Base-by-base conservation (phyloP, 2,888 invertebrate species). In the Polylopha cassiicola region DNA sequence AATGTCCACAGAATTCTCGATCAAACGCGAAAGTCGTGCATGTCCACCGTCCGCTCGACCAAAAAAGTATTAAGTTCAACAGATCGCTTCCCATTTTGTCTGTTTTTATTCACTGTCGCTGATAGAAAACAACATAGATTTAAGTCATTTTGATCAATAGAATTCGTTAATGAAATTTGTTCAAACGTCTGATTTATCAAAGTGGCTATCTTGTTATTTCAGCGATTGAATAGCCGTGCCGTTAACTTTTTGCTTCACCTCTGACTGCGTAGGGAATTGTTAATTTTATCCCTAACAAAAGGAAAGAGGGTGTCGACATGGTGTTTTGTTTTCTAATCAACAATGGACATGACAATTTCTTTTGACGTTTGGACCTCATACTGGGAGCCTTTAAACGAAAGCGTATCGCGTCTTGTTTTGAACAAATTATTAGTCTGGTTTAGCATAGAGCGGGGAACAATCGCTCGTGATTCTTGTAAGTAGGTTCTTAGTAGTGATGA, bases 371-470 rank as follows among this genome's bases (percentile, higher is more conserved):
- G 57, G 75, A 72, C 79, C 69, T 80, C 85, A 76, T 65, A 79
- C 80, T 70, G 84, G 58, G 82, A 72, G 73, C 73, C 68, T 75
- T 73, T 73, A 58, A 58, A 67, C 44, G 62, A 63, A 62, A 68
- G 68, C 65, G 54, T 54, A 61, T 47, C 59, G 44, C 67, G 61
- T 50, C 72, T 81, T 84, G 79, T 85, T 81, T 79, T 78, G 68
- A 61, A 78, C 78, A 73, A 82, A 84, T 85, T 78, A 85, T 84
- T 77, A 84, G 68, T 82, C 76, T 85, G 85, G 85, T 85, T 84
- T 80, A 64, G 69, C 68, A 81, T 74, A 82, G 71, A 78, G 61
- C 66, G 47, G 47, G 48, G 47, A 57, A 84, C 79, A 82, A 85
- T 76, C 45, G 66, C 57, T 74, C 68, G 71, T 80, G 71, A 82